These are phyloP conservation scores for Eumacrocentrus americanus DNA, from an alignment of 2,888 invertebrate genomes.

Conservation along the genomic window DNA sequence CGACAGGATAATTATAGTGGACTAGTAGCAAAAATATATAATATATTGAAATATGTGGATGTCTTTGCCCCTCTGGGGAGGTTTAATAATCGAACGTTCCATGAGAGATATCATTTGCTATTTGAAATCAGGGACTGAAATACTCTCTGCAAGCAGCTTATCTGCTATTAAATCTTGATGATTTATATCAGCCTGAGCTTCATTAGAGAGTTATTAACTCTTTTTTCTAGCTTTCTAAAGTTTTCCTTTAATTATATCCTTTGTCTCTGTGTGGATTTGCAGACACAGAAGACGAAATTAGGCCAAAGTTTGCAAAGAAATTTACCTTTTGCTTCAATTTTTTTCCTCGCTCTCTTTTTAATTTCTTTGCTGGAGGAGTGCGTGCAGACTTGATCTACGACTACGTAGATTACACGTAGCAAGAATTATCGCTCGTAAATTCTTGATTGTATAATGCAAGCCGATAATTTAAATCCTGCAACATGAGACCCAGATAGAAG, in stretches of 20 bases:
- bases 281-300: neutral
- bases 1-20: conserved; percentile 35
- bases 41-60: too few relatives aligned
- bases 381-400: neutral
- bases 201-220: neutral
- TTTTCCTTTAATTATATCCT: neutral
- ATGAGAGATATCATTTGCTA: conserved; percentile 12
- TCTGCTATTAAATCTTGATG: neutral
- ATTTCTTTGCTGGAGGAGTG: neutral
- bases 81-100: conserved; percentile 13
- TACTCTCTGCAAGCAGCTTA: conserved; percentile 1
- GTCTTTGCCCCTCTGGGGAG: too few relatives aligned
- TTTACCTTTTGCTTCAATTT: neutral
- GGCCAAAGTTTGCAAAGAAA: neutral
- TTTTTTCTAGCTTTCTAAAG: neutral
- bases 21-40: too few relatives aligned
- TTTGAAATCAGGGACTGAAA: neutral
- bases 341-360: neutral
- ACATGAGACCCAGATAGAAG: neutral
- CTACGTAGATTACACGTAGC: neutral
- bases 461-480: neutral
- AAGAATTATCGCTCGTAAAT: conserved; percentile 3
- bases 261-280: neutral
- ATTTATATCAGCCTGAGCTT: neutral
- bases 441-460: neutral